These are phyloP conservation scores for Abrostola triplasia DNA, from an alignment of 2,888 invertebrate genomes.

Conservation along the genomic window DNA sequence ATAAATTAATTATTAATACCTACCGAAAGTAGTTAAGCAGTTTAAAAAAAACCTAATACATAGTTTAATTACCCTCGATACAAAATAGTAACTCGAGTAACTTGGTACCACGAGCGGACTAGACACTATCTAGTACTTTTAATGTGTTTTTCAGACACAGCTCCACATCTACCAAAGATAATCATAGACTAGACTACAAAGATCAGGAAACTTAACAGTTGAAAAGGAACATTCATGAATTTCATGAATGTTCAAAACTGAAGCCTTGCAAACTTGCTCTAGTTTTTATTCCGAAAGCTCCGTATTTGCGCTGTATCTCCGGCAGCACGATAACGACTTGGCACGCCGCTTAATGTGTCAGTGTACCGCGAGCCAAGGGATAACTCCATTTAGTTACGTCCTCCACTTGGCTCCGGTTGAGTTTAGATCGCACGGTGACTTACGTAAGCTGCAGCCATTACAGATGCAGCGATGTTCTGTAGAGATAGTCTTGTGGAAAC, in stretches of 20 bases:
- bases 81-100: too few species aligned
- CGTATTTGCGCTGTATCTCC: constrained; percentile 1
- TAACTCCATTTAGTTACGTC: constrained; percentile 57
- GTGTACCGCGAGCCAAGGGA: constrained; percentile 60
- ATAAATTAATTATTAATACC: too few species aligned
- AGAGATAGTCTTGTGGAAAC: neutral
- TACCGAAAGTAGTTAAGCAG: too few species aligned
- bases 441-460: constrained; percentile 36
- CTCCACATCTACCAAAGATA: too few species aligned
- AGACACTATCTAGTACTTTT: too few species aligned
- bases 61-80: too few species aligned
- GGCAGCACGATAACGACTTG: constrained; percentile 55
- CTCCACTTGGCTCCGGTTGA: constrained; percentile 54
- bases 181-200: too few species aligned
- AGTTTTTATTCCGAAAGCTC: constrained; percentile 24
- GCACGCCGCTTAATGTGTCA: constrained; percentile 66
- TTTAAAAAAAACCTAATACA: too few species aligned
- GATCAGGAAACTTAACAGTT: too few species aligned
- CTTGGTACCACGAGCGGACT: too few species aligned
- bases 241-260: neutral
- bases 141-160: too few species aligned
- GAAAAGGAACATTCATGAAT: too few species aligned
- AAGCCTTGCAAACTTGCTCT: constrained; percentile 6
- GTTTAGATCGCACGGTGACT: constrained; percentile 24
- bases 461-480: constrained; percentile 17